Percentiles rank a stretch among this genome's conserved stretches.
Conservation (phyloP, 2,797 vertebrate genomes). For the Muraenolepis orangiensis region DNA sequence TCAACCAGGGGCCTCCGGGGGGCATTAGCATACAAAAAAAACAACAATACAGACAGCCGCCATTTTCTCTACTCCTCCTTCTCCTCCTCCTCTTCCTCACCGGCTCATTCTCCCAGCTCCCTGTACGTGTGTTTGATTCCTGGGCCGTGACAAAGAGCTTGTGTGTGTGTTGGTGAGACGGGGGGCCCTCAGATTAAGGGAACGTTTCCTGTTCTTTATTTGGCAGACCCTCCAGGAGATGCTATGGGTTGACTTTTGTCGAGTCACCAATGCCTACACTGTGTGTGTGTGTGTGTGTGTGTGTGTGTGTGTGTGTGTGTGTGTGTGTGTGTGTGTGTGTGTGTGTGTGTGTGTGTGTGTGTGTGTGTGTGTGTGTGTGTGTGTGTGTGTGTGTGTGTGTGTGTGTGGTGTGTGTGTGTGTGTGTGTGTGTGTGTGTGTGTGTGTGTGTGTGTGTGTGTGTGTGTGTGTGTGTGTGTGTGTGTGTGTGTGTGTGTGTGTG, state of each 20-base stretch:
- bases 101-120: constrained; percentile 9
- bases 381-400: too few species aligned
- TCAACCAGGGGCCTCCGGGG: constrained; percentile 56
- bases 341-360: too few species aligned
- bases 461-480: too few species aligned
- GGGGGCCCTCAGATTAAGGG: constrained; percentile 78
- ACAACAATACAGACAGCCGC: constrained; percentile 56
- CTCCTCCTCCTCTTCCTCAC: constrained; percentile 18
- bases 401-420: too few species aligned
- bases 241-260: constrained; percentile 67
- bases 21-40: constrained; percentile 68
- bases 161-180: constrained; percentile 58
- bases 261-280: constrained; percentile 57
- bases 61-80: background rate
- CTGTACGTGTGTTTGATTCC: constrained; percentile 74
- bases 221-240: constrained; percentile 64
- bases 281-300: too few species aligned
- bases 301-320: too few species aligned
- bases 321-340: too few species aligned
- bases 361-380: too few species aligned
- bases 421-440: too few species aligned
- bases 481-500: too few species aligned
- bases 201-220: constrained; percentile 81
- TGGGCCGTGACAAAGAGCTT: constrained; percentile 78
- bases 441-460: too few species aligned